A percentile compares a stretch with the other conserved stretches of the same genome.
phyloP scores from a whole-genome alignment of 1,140 invertebrate species.

The Diachasmimorpha longicaudata region DNA sequence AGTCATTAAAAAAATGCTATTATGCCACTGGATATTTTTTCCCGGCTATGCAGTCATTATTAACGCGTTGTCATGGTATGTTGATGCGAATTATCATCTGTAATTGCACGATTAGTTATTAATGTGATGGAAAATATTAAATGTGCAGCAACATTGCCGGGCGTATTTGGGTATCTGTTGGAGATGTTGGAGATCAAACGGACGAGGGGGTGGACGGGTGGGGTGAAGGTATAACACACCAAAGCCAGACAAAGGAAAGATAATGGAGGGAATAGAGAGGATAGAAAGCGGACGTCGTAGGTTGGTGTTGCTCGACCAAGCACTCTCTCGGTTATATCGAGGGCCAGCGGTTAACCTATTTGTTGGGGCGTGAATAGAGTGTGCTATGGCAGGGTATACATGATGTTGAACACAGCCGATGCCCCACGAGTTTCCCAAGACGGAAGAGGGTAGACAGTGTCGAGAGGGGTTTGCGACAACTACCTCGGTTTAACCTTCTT shows the following conservation, averaged over 20 bases:
- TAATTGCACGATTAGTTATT: not conserved
- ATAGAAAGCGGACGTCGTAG: conserved; percentile 9
- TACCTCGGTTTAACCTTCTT: not conserved
- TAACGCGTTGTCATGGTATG: conserved; percentile 4
- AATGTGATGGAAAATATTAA: not conserved
- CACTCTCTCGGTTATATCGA: conserved; percentile 30
- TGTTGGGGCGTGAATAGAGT: conserved; percentile 53
- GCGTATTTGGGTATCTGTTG: not conserved
- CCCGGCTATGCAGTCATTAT: not conserved
- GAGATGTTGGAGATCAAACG: not conserved
- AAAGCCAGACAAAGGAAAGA: conserved; percentile 32
- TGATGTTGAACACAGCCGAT: conserved; percentile 47
- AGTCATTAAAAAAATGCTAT: too few relatives aligned
- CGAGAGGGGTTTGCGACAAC: conserved; percentile 21
- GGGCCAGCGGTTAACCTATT: conserved; percentile 50
- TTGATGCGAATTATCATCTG: not conserved
- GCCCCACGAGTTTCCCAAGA: conserved; percentile 39
- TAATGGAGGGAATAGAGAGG: not conserved
- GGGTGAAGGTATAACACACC: conserved; percentile 26
- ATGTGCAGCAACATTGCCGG: not conserved
- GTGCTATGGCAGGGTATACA: conserved; percentile 41
- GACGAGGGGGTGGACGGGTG: not conserved
- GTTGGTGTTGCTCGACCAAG: conserved; percentile 21
- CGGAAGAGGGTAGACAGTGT: conserved; percentile 33
- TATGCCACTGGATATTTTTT: too few relatives aligned